Conservation (phyloP, 2,888 invertebrate genomes). For the Neoaliturus tenellus region DNA sequence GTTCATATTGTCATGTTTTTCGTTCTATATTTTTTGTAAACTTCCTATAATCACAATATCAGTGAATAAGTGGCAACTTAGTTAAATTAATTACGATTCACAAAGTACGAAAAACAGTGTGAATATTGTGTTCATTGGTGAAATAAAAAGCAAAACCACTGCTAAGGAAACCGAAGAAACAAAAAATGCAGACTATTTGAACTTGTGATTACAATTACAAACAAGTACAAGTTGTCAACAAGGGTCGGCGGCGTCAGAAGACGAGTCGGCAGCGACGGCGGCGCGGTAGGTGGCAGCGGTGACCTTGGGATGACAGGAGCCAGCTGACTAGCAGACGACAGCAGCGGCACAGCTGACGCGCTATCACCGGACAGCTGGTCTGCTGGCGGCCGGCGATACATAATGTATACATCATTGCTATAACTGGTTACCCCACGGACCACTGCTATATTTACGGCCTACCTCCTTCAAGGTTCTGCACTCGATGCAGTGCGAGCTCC, state of each 20-base stretch:
- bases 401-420: conserved; percentile 30
- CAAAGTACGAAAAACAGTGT: too few relatives aligned
- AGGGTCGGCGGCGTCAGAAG: neutral
- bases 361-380: conserved; percentile 4
- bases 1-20: too few relatives aligned
- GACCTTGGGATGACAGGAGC: conserved; percentile 11
- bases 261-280: neutral
- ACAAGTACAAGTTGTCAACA: conserved; percentile 2
- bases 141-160: too few relatives aligned
- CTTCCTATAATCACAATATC: too few relatives aligned
- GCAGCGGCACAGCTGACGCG: conserved; percentile 6
- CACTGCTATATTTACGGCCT: neutral
- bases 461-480: neutral
- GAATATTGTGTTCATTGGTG: too few relatives aligned
- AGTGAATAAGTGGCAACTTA: too few relatives aligned
- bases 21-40: too few relatives aligned
- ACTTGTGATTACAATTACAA: conserved; percentile 11
- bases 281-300: neutral
- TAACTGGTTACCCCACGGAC: conserved; percentile 29
- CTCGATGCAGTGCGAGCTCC: too few relatives aligned
- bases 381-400: neutral
- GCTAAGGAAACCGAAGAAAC: too few relatives aligned
- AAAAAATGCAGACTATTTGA: too few relatives aligned
- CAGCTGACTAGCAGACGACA: neutral
- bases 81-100: too few relatives aligned